Percentiles rank a stretch among this genome's conserved stretches.
Evolutionary conservation across 2,797 vertebrate genomes (phyloP).

Genomic region (Chrysocyon brachyurus): DNA sequence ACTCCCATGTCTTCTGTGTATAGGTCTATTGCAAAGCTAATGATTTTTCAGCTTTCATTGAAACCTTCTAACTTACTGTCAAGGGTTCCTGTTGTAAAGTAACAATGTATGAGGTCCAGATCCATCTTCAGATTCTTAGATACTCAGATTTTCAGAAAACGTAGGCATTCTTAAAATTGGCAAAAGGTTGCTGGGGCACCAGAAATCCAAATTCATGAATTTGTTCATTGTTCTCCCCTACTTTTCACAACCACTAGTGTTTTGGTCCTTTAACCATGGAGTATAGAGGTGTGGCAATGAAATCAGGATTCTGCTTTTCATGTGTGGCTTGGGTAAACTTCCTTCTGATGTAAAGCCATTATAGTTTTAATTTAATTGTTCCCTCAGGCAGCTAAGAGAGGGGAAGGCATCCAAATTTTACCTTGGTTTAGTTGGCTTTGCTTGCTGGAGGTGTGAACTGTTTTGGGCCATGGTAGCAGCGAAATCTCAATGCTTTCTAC

Average conservation of each 20-base stretch:
- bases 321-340: conserved; percentile 58
- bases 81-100: not conserved
- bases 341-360: conserved; percentile 62
- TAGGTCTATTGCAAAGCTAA: conserved; percentile 50
- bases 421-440: not conserved
- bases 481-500: not conserved
- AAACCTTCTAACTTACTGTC: not conserved
- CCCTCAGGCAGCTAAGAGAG: not conserved
- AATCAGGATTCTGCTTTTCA: conserved; percentile 38
- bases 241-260: not conserved
- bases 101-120: not conserved
- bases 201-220: not conserved
- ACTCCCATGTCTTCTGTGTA: conserved; percentile 31
- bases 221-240: not conserved
- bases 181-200: not conserved
- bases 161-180: not conserved
- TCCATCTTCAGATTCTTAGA: not conserved
- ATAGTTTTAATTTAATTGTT: conserved; percentile 28
- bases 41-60: conserved; percentile 20
- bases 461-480: not conserved
- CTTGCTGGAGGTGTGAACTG: not conserved
- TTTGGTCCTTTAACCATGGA: not conserved
- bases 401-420: not conserved
- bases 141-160: not conserved
- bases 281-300: not conserved